Evolutionary conservation across 2,113 vertebrate species (phyloP), one percentile per base, ranked within the genome.

Genomic region (Etheostoma spectabile): DNA sequence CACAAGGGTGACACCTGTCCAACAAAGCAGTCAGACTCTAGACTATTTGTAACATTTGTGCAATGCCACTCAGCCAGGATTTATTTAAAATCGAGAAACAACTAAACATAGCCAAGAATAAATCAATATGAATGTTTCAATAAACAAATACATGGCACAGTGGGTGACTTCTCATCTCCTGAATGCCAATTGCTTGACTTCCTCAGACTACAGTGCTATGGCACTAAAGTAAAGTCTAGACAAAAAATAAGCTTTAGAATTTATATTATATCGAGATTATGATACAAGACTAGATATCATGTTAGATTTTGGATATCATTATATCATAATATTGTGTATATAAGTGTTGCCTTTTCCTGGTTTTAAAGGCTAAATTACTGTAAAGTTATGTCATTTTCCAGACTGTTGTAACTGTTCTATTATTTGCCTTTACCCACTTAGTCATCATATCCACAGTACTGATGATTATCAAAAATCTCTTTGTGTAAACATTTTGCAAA

Each of bases 1-100:
- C 77, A 60, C 65, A 59, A 27, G 35, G 60, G 60, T 61, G 83
- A 87, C 87, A 86, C 66, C 73, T 81, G 74, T 75, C 72, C 57
- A 75, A 30, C 84, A 80, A 59, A 66, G 65, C 16, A 53, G 24
- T 0, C 63, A 6, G 63, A 5, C 12, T 6, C 13, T 0, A 10
- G 76, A 63, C 66, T 77, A 19, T 64, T 14, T 59, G 45, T 57
- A 19, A 46, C 12, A n/a, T 81, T 86, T 74, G 68, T 64, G 21
- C 49, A 21, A 46, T 12, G 33, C 15, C 33, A 11, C 65, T 77
- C 62, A 4, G 16, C 33, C 16, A 21, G 38, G 5, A 22, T n/a
- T 46, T 33, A 67, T 62, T 82, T 51, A 81, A 60, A 79, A 19
- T 13, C 56, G 52, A 15, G 4, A 46, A 74, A 48, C 12, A 19